Base-by-base conservation (phyloP, 2,888 invertebrate species). In the Drosophila mettleri region DNA sequence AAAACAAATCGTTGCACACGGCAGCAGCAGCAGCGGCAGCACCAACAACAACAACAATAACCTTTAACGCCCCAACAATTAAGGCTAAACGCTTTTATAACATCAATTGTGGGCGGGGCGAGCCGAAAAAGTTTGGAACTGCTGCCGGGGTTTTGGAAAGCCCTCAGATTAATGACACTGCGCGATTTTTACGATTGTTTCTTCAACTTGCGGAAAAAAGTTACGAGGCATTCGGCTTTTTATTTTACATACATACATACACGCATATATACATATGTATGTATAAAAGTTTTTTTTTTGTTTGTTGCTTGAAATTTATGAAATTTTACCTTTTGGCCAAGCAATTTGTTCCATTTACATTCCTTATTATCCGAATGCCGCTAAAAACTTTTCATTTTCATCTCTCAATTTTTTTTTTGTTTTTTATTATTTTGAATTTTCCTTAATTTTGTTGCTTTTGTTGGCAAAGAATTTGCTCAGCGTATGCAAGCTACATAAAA, bases 261-360 rank as follows among this genome's bases (percentile, higher is more conserved):
- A 27, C 12, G 29, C 12, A 27, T 16, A 27, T 5, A 18, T 29
- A 16, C 12, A 31, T 46, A 18, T 14, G 2, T 20, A 18, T 14
- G 22, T 51, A 16, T 27, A 12, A 16, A 45, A 14, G 1, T 27
- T 12, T 45, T 41, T 16, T 33, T 24, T 29, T 33, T 18, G 20
- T 34, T 53, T 39, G 14, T 57, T 39, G 14, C 54, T 57, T 53
- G 49, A 78, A 83, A 88, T 79, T 88, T 88, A 86, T 85, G 88
- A 78, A 85, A 88, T 88, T 88, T 88, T 73, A 85, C 88, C 85
- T 85, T 86, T 85, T 83, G 86, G 74, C 83, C 76, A 67, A 88
- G 76, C 84, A 84, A 85, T 85, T 88, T 88, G 85, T 80, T 80
- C 75, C 88, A 86, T 88, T 88, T 87, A 86, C 86, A 85, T 85